Conservation (phyloP, 35 echinoderm and acorn worm genomes). For the Eucidaris tribuloides region DNA sequence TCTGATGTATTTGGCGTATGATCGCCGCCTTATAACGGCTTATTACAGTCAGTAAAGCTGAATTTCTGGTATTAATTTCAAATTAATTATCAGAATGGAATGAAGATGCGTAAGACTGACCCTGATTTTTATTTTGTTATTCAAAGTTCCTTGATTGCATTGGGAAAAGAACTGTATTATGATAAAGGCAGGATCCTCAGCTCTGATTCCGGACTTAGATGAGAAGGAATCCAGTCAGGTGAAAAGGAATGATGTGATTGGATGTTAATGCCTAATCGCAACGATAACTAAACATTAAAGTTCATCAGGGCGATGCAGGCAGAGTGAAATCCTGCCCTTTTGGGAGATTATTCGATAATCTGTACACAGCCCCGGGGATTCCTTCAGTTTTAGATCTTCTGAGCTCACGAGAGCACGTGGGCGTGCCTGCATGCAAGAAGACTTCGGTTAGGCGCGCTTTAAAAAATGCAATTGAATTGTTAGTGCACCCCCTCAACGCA, state of each 20-base stretch:
- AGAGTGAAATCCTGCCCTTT: slow-evolving; percentile 6
- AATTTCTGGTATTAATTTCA: slow-evolving; percentile 22
- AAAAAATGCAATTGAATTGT: slow-evolving; percentile 29
- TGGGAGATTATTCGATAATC: neutral
- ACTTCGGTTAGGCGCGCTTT: neutral
- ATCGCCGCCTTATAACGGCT: neutral
- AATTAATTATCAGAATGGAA: slow-evolving; percentile 35
- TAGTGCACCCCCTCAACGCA: neutral
- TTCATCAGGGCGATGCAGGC: neutral
- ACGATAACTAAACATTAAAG: slow-evolving; percentile 30
- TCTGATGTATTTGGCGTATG: neutral
- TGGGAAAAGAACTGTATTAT: no score
- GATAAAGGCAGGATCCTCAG: no score
- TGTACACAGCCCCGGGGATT: slow-evolving; percentile 8
- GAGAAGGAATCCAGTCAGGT: no score
- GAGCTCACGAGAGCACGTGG: neutral
- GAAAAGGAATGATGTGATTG: slow-evolving; percentile 20
- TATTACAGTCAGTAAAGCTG: slow-evolving; percentile 21
- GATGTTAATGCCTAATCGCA: slow-evolving; percentile 28
- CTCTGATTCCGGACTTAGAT: no score
- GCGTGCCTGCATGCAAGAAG: neutral
- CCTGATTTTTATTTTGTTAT: no score
- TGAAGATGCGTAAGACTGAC: slow-evolving; percentile 3
- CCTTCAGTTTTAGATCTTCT: neutral
- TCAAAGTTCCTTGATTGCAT: no score